phyloP scores from a whole-genome alignment of 2,113 vertebrate species.

The Hylia prasina region DNA sequence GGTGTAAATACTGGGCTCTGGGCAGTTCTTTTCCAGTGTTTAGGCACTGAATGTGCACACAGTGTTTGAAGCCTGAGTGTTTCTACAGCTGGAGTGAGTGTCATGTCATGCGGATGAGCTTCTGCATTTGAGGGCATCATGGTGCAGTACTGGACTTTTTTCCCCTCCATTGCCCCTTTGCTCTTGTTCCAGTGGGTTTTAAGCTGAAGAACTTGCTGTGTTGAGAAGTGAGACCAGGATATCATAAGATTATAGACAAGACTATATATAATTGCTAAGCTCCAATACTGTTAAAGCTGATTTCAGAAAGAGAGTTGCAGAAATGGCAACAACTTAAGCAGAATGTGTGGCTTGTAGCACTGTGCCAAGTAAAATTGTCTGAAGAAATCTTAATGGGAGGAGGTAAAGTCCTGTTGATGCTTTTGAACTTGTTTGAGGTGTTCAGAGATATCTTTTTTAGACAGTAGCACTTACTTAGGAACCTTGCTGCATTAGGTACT shows the following conservation, averaged over 20 bases:
- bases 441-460: not conserved
- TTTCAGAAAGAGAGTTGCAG: not conserved
- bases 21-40: not conserved
- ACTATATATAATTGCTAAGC: not conserved
- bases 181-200: not conserved
- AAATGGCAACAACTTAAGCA: not conserved
- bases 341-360: not conserved
- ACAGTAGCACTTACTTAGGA: not conserved
- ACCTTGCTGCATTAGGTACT: rapidly evolving
- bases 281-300: not conserved
- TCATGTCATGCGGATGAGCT: not conserved
- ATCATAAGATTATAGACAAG: not conserved
- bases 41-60: not conserved
- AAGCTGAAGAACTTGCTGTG: not conserved
- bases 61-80: not conserved
- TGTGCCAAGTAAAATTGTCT: not conserved
- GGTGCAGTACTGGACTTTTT: not conserved
- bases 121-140: not conserved
- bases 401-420: not conserved
- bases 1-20: not conserved
- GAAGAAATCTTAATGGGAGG: not conserved
- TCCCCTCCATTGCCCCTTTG: not conserved
- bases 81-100: not conserved
- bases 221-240: not conserved
- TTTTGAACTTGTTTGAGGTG: not conserved